Evolutionary conservation across 1,140 invertebrate species (phyloP), one percentile per base, ranked within the genome.

Genomic region (Pantala flavescens): DNA sequence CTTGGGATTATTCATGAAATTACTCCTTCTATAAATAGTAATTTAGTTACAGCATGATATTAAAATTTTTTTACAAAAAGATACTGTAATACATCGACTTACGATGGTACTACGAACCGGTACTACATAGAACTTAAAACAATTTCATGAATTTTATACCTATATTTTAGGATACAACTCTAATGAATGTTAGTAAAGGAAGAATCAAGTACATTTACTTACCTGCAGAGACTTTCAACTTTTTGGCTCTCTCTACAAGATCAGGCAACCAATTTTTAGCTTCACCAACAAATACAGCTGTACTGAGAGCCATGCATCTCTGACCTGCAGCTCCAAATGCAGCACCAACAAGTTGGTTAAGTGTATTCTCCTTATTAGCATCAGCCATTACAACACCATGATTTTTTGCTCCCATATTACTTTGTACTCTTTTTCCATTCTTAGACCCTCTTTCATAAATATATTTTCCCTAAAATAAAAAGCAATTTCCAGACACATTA

Each of bases 381-480:
- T 99, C 98, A 21, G 96, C 91, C 87, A 99, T 88, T 49, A 99
- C 89, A 10, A 99, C 90, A 74, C 97, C 97, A 82, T 99, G 98
- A 83, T 99, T 99, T 84, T 99, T 99, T 0, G 98, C 98, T 23
- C 97, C 97, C 94, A 99, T 97, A 82, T 99, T 99, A 71, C 93
- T 94, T 83, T 99, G 98, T 0, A 99, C 96, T 70, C 97, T 88
- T 83, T 99, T 99, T 16, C 98, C 96, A 81, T 90, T 90, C 78
- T 89, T 89, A 12, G 91, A 92, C 71, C 95, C 96, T 78, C 94
- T 86, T 78, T 93, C 90, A 83, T 99, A 99, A 80, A 99, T 99
- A 80, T 99, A 94, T 83, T 94, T 93, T 42, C 97, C 97, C 90
- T 92, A 78, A 72, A 83, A 82, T 72, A 43, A 76, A 74, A 73